Percentiles rank a stretch among this genome's conserved stretches.
phyloP scores from a whole-genome alignment of 2,113 vertebrate species.

The Nothocercus nigrocapillus region DNA sequence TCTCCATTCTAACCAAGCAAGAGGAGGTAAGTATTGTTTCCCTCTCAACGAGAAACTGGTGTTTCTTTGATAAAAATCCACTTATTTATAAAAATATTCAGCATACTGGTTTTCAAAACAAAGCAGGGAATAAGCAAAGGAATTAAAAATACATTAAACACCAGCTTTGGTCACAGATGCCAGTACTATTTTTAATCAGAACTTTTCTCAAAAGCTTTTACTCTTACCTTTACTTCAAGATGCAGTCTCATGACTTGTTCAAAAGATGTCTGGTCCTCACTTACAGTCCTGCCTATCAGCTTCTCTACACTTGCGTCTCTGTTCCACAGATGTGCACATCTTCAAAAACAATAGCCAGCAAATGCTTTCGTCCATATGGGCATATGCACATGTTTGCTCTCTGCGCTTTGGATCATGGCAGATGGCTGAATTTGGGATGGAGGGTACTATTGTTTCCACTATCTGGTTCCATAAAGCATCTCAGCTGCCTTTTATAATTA shows the following conservation, averaged over 20 bases:
- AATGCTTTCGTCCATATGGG: not conserved
- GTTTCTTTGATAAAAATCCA: not conserved
- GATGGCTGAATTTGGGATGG: not conserved
- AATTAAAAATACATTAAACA: not conserved
- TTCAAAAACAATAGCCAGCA: not conserved
- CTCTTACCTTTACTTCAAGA: not conserved
- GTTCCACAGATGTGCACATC: not conserved
- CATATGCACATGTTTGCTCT: not conserved
- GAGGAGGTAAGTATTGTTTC: not conserved
- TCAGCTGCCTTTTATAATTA: accelerated
- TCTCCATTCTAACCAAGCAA: not conserved
- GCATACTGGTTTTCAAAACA: not conserved
- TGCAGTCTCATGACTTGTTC: not conserved
- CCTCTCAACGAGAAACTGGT: not conserved
- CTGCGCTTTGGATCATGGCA: not conserved
- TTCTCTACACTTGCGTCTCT: not conserved
- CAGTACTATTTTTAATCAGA: not conserved
- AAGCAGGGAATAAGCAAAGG: not conserved
- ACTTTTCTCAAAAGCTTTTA: not conserved
- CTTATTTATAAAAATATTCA: not conserved
- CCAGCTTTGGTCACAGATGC: not conserved
- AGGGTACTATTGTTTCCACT: not conserved
- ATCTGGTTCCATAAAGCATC: not conserved
- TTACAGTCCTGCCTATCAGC: not conserved
- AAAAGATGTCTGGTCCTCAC: not conserved